phyloP scores from a whole-genome alignment of 1,140 invertebrate genomes.

The Harlomillsia oculata region DNA sequence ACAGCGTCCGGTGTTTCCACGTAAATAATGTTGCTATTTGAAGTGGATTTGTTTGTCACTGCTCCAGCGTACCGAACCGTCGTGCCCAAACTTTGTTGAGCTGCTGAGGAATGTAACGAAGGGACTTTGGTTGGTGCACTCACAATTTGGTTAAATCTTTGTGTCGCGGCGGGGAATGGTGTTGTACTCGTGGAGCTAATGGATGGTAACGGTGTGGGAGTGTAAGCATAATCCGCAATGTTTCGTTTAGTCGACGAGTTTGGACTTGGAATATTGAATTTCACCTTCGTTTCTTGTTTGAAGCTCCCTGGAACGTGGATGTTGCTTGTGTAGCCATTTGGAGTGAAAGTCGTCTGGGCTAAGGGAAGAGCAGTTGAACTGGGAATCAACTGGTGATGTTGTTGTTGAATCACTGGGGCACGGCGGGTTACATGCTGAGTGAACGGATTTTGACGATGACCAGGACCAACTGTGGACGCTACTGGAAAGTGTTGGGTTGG shows the following conservation, averaged over 20 bases:
- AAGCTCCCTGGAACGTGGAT: neutral
- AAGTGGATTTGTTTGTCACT: conserved; percentile 19
- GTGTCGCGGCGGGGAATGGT: conserved; percentile 4
- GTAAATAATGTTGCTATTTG: conserved; percentile 15
- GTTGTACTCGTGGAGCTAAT: conserved; percentile 2
- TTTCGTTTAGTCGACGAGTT: neutral
- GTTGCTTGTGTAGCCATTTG: neutral
- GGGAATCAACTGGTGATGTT: neutral
- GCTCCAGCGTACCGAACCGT: conserved; percentile 16
- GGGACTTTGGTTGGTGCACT: conserved; percentile 17
- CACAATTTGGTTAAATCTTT: conserved; percentile 18
- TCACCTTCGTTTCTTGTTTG: neutral
- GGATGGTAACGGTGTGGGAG: conserved; percentile 2
- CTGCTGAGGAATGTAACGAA: neutral
- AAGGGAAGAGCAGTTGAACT: no score
- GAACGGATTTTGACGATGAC: conserved; percentile 19
- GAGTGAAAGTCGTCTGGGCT: no score
- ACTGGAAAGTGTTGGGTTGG: neutral
- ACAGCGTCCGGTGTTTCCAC: conserved; percentile 16
- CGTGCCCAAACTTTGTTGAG: neutral
- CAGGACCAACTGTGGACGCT: conserved; percentile 13
- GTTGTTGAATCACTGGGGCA: conserved; percentile 3
- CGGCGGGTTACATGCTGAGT: conserved; percentile 1
- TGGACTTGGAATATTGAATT: neutral
- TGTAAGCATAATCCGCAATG: conserved; percentile 19